Evolutionary conservation across 2,113 vertebrate genomes (phyloP).

Genomic region (Morone saxatilis): DNA sequence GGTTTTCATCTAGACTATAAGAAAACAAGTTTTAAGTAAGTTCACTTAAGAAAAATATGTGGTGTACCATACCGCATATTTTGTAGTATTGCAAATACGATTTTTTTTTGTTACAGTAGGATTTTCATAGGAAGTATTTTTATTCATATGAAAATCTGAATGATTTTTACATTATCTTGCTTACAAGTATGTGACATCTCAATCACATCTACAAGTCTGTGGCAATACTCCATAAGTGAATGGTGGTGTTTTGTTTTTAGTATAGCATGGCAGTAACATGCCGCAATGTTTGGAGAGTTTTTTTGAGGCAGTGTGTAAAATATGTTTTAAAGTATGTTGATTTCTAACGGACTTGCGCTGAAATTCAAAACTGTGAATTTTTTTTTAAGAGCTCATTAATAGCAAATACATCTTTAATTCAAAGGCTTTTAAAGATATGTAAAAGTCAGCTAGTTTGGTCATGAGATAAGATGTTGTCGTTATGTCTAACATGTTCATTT

Average conservation of each 20-base stretch:
- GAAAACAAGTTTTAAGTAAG: background rate
- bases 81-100: background rate
- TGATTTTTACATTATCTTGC: background rate
- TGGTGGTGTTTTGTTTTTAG: background rate
- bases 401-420: background rate
- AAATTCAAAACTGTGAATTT: background rate
- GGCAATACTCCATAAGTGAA: background rate
- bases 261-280: background rate
- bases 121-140: background rate
- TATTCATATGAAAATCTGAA: background rate
- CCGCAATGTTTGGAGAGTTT: background rate
- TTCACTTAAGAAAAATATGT: background rate
- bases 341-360: background rate
- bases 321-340: background rate
- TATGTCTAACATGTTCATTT: no score
- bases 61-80: accelerated
- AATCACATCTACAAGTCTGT: no score
- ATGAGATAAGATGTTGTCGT: background rate
- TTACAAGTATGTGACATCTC: background rate
- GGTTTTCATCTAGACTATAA: background rate
- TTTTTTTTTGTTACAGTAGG: background rate
- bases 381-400: background rate
- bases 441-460: background rate
- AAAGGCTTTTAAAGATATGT: background rate
- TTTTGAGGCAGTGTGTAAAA: background rate